These are phyloP conservation scores for Hypena proboscidalis DNA, from an alignment of 2,888 invertebrate species.

Conservation along the genomic window DNA sequence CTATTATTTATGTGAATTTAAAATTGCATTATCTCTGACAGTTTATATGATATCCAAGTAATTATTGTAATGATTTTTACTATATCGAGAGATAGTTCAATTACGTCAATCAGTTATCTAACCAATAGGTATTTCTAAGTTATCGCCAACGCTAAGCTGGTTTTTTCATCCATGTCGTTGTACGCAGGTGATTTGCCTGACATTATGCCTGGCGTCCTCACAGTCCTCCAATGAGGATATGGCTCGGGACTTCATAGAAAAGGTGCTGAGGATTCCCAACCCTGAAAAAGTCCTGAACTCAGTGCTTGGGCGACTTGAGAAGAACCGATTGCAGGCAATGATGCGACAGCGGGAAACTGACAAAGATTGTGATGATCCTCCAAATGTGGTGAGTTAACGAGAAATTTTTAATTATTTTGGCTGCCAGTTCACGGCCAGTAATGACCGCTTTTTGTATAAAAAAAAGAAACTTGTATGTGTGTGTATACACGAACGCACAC, in stretches of 20 bases:
- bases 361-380: slow-evolving; percentile 58
- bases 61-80: no score
- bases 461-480: no score
- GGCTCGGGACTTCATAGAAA: slow-evolving; percentile 66
- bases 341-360: slow-evolving; percentile 48
- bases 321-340: slow-evolving; percentile 52
- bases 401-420: background rate
- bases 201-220: slow-evolving; percentile 53
- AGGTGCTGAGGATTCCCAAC: slow-evolving; percentile 65
- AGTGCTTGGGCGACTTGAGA: slow-evolving; percentile 65
- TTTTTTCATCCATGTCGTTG: background rate
- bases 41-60: no score
- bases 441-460: no score
- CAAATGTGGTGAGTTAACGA: slow-evolving; percentile 59
- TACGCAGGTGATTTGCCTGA: slow-evolving; percentile 59
- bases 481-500: no score
- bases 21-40: no score
- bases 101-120: no score
- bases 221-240: slow-evolving; percentile 57
- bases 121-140: no score
- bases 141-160: no score
- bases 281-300: slow-evolving; percentile 71
- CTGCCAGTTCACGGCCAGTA: no score
- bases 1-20: no score
- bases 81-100: no score